Conservation (phyloP, 2,797 vertebrate species). For the Brachymystax lenok region DNA sequence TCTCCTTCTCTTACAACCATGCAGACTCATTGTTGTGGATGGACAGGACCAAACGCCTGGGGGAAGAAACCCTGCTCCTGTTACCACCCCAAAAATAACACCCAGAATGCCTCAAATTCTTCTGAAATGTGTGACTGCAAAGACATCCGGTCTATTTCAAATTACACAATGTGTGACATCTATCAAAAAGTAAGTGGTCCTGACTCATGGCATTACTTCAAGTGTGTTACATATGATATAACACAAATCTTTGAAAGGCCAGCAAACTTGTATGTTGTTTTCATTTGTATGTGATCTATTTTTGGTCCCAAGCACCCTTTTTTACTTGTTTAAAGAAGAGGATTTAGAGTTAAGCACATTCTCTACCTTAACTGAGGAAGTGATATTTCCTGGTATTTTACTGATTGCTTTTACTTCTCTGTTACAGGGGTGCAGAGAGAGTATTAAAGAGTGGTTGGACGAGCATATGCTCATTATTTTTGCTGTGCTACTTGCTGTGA, state of each 20-base stretch:
- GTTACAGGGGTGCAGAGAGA: conserved; percentile 31
- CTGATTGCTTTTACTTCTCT: background rate
- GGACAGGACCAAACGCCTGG: background rate
- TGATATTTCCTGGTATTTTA: background rate
- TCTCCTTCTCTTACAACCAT: background rate
- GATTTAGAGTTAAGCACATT: background rate
- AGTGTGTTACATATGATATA: background rate
- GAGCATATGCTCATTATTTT: conserved; percentile 20
- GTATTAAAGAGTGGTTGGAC: conserved; percentile 17
- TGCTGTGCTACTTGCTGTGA: conserved; percentile 33
- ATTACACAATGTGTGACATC: background rate
- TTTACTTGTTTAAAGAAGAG: background rate
- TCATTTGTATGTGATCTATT: background rate
- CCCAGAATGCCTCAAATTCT: background rate
- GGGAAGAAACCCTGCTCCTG: conserved; percentile 20
- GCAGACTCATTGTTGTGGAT: conserved; percentile 52
- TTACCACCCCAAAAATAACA: background rate
- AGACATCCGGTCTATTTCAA: background rate
- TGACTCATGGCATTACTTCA: background rate
- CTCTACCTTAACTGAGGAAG: background rate
- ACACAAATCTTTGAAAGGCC: background rate
- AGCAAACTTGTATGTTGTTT: background rate
- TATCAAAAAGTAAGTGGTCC: background rate
- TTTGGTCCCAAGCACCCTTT: background rate
- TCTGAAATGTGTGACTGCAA: background rate